A percentile compares a stretch with the other conserved stretches of the same genome.
Conservation (phyloP, 2,113 vertebrate genomes). For the Jacana jacana region DNA sequence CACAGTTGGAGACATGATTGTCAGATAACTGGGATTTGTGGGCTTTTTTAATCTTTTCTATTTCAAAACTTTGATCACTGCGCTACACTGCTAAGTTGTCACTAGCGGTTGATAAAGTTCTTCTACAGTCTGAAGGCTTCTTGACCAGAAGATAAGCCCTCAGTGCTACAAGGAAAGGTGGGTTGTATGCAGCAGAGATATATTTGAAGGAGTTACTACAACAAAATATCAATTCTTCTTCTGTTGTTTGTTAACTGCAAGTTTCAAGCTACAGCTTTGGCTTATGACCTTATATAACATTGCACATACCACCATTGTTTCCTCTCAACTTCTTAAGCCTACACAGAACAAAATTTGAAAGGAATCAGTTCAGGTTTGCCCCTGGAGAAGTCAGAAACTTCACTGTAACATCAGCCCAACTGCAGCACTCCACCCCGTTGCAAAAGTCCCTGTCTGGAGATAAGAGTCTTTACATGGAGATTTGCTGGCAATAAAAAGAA, state of each 20-base stretch:
- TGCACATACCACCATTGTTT: not conserved
- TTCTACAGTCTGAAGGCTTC: not conserved
- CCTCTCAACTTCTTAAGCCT: not conserved
- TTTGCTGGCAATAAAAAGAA: not conserved
- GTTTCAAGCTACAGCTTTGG: not conserved
- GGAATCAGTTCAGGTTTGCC: not conserved
- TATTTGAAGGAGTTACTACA: not conserved
- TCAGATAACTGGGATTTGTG: not conserved
- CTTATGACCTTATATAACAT: not conserved
- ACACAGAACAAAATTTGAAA: not conserved
- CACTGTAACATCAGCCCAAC: not conserved
- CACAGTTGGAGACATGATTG: not conserved
- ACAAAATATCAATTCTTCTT: not conserved
- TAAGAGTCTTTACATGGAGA: not conserved
- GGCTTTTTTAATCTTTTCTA: not conserved
- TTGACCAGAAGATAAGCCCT: not conserved
- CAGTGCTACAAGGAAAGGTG: not conserved
- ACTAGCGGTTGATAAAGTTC: not conserved
- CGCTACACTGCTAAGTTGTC: not conserved
- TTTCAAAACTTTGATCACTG: not conserved
- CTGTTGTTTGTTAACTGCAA: not conserved
- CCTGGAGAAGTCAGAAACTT: not conserved
- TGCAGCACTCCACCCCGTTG: rapidly evolving
- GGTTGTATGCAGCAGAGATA: not conserved
- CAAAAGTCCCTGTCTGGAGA: not conserved